These are phyloP conservation scores for Eilema sororculum DNA, from an alignment of 2,888 invertebrate genomes.

Conservation along the genomic window DNA sequence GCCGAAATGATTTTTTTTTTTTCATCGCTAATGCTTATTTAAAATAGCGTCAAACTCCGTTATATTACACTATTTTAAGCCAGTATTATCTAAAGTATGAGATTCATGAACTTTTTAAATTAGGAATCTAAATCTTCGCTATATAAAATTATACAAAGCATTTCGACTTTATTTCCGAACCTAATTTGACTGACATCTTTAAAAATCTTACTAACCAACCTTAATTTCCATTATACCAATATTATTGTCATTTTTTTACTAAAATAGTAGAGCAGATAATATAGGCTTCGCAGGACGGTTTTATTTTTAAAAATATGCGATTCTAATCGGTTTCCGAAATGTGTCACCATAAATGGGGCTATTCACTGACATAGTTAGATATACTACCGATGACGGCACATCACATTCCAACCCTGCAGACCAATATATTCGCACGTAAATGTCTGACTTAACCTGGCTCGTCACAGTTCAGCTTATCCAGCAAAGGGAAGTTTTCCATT, in stretches of 20 bases:
- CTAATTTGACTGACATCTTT: slow-evolving; percentile 24
- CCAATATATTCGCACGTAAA: neutral
- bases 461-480: neutral
- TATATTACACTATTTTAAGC: slow-evolving; percentile 14
- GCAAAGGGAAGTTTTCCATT: neutral
- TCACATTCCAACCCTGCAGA: slow-evolving; percentile 1
- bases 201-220: slow-evolving; percentile 26
- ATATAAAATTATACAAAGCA: neutral
- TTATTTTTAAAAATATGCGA: slow-evolving; percentile 36
- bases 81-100: slow-evolving; percentile 32
- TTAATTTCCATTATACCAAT: slow-evolving; percentile 54
- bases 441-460: neutral
- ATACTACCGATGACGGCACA: neutral
- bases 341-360: neutral
- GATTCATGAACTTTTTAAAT: slow-evolving; percentile 37
- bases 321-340: slow-evolving; percentile 21
- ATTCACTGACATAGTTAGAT: neutral
- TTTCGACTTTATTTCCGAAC: slow-evolving; percentile 19
- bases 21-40: neutral
- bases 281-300: slow-evolving; percentile 66
- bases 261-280: slow-evolving; percentile 52
- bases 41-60: neutral
- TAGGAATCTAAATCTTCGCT: slow-evolving; percentile 19
- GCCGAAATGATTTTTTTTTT: neutral
- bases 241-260: slow-evolving; percentile 79